Conservation (phyloP, 2,113 vertebrate species). For the Dromiciops gliroides region DNA sequence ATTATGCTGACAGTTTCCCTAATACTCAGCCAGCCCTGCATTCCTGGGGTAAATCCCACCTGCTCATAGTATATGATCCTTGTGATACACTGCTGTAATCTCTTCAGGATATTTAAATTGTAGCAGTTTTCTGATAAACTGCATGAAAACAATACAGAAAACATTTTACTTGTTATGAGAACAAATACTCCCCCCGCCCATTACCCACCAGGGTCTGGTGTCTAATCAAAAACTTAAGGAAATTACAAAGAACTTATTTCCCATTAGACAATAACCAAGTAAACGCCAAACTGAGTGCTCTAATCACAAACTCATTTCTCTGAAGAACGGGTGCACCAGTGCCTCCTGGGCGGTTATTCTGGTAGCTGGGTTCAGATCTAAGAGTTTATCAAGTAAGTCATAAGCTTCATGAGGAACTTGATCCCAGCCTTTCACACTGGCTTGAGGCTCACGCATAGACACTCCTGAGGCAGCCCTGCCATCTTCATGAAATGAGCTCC, state of each 20-base stretch:
- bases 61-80: too few relatives aligned
- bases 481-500: conserved; percentile 55
- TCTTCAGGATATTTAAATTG: conserved; percentile 35
- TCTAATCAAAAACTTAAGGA: conserved; percentile 54
- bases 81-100: too few relatives aligned
- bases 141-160: not conserved
- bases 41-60: too few relatives aligned
- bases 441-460: conserved; percentile 12
- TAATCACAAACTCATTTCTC: conserved; percentile 79
- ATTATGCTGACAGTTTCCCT: too few relatives aligned
- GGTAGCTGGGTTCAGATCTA: conserved; percentile 94
- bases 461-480: conserved; percentile 46
- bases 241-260: conserved; percentile 47
- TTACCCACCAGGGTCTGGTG: conserved; percentile 12
- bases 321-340: conserved; percentile 92
- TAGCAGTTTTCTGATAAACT: not conserved
- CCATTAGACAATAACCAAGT: conserved; percentile 37
- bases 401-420: conserved; percentile 92
- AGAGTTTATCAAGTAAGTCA: conserved; percentile 93
- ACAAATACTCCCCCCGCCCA: conserved; percentile 51
- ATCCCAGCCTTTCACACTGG: conserved; percentile 88
- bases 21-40: too few relatives aligned
- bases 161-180: conserved; percentile 5
- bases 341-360: conserved; percentile 93
- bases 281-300: not conserved